Conservation (phyloP, 2,113 vertebrate species). For the Lepus europaeus region DNA sequence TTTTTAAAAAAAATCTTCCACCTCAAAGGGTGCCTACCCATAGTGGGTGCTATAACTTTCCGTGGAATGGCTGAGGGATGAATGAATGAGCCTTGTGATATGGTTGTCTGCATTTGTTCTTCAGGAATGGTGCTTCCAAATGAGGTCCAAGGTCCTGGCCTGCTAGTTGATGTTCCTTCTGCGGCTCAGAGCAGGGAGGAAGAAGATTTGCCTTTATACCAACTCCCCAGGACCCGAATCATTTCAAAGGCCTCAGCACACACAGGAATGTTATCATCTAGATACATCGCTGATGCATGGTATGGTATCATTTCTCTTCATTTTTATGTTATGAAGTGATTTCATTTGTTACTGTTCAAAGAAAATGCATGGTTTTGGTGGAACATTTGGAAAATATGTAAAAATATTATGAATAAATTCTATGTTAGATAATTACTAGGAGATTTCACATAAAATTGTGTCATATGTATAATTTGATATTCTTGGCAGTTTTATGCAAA, state of each 20-base stretch:
- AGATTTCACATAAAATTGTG: background rate
- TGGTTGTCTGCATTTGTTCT: background rate
- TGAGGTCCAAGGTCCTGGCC: slow-evolving; percentile 43
- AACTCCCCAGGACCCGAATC: slow-evolving; percentile 23
- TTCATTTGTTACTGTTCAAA: background rate
- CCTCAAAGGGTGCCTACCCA: background rate
- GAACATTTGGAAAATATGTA: slow-evolving; percentile 25
- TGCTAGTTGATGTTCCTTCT: slow-evolving; percentile 71
- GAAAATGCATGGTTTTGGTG: background rate
- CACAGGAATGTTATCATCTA: slow-evolving; percentile 32
- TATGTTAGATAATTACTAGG: background rate
- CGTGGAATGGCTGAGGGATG: background rate
- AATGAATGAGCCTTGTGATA: background rate
- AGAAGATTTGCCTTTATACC: slow-evolving; percentile 69
- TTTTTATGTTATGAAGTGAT: background rate
- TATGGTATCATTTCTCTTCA: background rate
- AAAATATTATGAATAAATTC: background rate
- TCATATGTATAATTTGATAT: background rate
- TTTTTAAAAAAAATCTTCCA: background rate
- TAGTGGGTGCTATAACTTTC: background rate
- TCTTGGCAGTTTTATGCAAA: background rate
- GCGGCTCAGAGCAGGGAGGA: slow-evolving; percentile 64
- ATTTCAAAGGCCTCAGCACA: slow-evolving; percentile 49
- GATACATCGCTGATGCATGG: slow-evolving; percentile 63
- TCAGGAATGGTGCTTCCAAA: slow-evolving; percentile 73